phyloP scores from a whole-genome alignment of 2,797 vertebrate genomes.

The Pseudomugil gertrudae region DNA sequence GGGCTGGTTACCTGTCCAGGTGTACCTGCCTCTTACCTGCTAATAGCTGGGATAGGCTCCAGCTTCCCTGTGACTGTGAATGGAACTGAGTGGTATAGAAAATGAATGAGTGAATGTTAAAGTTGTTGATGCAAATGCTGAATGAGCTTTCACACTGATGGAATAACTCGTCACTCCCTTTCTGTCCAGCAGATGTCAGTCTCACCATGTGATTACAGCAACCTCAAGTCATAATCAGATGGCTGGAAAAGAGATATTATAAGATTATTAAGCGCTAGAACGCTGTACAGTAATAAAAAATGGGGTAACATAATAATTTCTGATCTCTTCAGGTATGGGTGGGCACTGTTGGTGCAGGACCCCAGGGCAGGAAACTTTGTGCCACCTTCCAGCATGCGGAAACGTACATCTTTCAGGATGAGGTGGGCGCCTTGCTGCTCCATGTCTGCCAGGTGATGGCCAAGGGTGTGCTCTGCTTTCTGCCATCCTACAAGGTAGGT shows the following conservation, averaged over 20 bases:
- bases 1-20: too few species aligned
- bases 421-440: slow-evolving; percentile 89
- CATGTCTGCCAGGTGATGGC: slow-evolving; percentile 87
- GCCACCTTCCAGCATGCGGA: slow-evolving; percentile 94
- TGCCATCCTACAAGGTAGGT: slow-evolving; percentile 95
- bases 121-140: too few species aligned
- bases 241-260: not conserved
- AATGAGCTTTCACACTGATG: too few species aligned
- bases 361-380: slow-evolving; percentile 86
- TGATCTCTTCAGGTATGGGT: slow-evolving; percentile 90
- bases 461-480: slow-evolving; percentile 92
- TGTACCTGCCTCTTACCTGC: too few species aligned
- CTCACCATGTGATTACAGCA: not conserved
- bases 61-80: too few species aligned
- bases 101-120: too few species aligned
- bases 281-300: too few species aligned
- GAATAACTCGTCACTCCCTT: not conserved
- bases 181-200: slow-evolving; percentile 42
- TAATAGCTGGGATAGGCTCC: too few species aligned
- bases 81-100: too few species aligned
- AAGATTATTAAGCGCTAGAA: not conserved
- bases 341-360: slow-evolving; percentile 91
- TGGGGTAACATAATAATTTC: not conserved
- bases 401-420: slow-evolving; percentile 94
- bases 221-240: not conserved